Evolutionary conservation across 1,140 invertebrate genomes (phyloP), one percentile per base, ranked within the genome.

Genomic region (Coboldia fuscipes): DNA sequence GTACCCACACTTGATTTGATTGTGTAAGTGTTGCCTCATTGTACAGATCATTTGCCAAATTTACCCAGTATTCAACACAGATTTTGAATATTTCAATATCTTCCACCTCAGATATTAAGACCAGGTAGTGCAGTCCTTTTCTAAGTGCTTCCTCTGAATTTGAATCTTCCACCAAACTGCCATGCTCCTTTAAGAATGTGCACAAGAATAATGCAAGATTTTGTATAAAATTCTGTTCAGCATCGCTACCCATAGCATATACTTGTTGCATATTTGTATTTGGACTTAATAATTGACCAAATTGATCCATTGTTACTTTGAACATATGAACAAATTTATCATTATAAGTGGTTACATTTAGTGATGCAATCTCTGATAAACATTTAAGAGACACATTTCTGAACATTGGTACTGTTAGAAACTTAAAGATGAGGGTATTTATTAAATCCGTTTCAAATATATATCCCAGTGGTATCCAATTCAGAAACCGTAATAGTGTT

Each of bases 71-170:
- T 54, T 99, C 96, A 15, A 99, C 59, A 55, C 94, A 98, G 40
- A 99, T 98, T 65, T 99, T 99, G 53, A 99, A 99, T 36, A 99
- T 94, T 65, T 99, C 96, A 1, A 94, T 86, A 50, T 99, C 96
- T 40, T 99, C 94, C 3, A 99, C 93, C 63, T 97, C 88, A 14
- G 92, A 97, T 46, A 99, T 97, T 37, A 94, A 62, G 13, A 97
- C 78, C 38, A 99, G 67, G 56, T 97, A 97, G 42, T 86, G 74
- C 19, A 98, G 61, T 3, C 86, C 83, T 67, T 80, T 79, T 39
- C 77, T 63, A 24, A 89, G 51, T 28, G 69, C 66, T 6, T 75
- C 72, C 31, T 72, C 71, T 24, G 75, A 58, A 34, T 72, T 66
- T 42, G 75, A 70, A 43, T 76, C 76, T 52, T 93, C 90, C 30